These are phyloP conservation scores for Catostylus mosaicus DNA, from an alignment of 30 jellyfish, hydroid and myxozoan genomes.

Conservation along the genomic window DNA sequence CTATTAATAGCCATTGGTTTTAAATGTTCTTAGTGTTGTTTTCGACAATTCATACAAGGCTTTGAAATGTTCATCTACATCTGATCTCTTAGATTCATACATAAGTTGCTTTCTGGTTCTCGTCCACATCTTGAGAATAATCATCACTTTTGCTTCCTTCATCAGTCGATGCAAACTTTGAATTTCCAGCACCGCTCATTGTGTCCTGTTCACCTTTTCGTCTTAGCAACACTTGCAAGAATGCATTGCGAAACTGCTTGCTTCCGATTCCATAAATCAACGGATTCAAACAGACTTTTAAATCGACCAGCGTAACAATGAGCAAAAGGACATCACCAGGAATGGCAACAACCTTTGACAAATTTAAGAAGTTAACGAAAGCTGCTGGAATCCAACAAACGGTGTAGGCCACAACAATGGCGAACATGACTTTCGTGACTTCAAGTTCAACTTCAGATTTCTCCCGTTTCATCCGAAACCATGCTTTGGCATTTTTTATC, in stretches of 20 bases:
- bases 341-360: slow-evolving; percentile 39
- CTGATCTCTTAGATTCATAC: too few relatives aligned
- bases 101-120: not conserved
- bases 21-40: too few relatives aligned
- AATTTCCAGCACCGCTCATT: slow-evolving; percentile 17
- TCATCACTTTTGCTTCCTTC: not conserved
- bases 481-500: slow-evolving; percentile 8
- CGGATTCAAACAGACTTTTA: slow-evolving; percentile 84
- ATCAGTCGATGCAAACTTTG: slow-evolving; percentile 6
- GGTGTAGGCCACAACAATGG: slow-evolving; percentile 71
- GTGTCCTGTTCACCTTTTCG: slow-evolving; percentile 17
- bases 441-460: slow-evolving; percentile 71
- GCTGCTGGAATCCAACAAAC: slow-evolving; percentile 94
- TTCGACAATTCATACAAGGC: too few relatives aligned
- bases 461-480: slow-evolving; percentile 33
- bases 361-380: slow-evolving; percentile 49
- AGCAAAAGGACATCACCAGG: slow-evolving; percentile 44
- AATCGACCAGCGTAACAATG: slow-evolving; percentile 78
- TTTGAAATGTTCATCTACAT: too few relatives aligned
- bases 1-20: too few relatives aligned
- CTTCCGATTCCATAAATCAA: slow-evolving; percentile 88
- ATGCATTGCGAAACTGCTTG: slow-evolving; percentile 74
- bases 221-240: slow-evolving; percentile 40
- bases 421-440: slow-evolving; percentile 85
- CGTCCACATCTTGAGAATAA: not conserved